These are phyloP conservation scores for Trididemnum miniatum DNA, from an alignment of 23 tunicate genomes.

Conservation along the genomic window DNA sequence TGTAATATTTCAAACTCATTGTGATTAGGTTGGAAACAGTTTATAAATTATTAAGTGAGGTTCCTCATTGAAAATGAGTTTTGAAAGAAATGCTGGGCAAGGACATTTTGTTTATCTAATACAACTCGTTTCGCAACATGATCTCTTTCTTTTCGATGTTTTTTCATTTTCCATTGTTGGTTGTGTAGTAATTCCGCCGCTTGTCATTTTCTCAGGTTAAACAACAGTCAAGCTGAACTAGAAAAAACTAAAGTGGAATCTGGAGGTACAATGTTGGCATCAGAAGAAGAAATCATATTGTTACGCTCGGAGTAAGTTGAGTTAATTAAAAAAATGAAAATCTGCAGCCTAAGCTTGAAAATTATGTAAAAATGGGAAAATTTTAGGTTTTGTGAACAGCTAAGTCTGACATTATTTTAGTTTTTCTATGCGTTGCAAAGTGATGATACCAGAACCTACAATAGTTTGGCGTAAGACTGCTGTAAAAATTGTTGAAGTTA, in stretches of 20 bases:
- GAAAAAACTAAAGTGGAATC: constrained; percentile 93
- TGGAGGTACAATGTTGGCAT: constrained; percentile 78
- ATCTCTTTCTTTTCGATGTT: neutral
- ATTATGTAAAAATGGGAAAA: too few species aligned
- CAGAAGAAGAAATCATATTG: constrained; percentile 80
- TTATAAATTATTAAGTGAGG: neutral
- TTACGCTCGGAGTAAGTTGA: constrained; percentile 25
- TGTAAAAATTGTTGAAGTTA: too few species aligned
- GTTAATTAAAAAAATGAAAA: too few species aligned
- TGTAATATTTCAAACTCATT: too few species aligned
- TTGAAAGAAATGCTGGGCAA: neutral
- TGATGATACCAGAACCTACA: too few species aligned
- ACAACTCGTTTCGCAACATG: neutral
- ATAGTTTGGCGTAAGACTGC: too few species aligned
- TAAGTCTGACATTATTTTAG: too few species aligned
- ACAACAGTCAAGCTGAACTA: constrained; percentile 92
- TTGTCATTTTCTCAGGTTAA: constrained; percentile 53
- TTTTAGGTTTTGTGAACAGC: too few species aligned
- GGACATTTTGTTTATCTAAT: constrained; percentile 7
- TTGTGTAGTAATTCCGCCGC: neutral
- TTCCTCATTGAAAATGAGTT: too few species aligned
- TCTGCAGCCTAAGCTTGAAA: too few species aligned
- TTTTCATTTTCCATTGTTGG: neutral
- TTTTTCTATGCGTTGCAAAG: too few species aligned
- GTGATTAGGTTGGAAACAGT: too few species aligned